Evolutionary conservation across 2,113 vertebrate species (phyloP), one percentile per base, ranked within the genome.

Genomic region (Engraulis encrasicolus): DNA sequence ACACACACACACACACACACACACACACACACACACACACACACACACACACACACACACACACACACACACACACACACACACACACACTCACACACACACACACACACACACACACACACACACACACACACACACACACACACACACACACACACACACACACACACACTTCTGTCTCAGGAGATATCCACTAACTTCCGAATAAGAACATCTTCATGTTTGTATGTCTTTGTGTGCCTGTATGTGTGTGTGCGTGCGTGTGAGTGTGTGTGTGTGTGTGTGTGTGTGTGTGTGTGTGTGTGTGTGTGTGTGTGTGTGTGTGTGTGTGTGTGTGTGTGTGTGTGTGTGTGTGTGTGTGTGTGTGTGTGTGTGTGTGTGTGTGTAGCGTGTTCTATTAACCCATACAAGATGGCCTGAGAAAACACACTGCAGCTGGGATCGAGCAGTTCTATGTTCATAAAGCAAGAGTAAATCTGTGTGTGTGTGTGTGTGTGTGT

Each of bases 401-500:
- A 45, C 40, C 40, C 11, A 31, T 6, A 58, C 54, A 58, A 58
- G 54, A 58, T 23, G 27, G 61, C 31, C n/a, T 23, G 19, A 9
- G 6, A 14, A 66, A 12, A 71, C 27, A 17, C 14, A 66, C n/a
- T 34, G 27, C 27, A 71, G 3, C 27, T 34, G 61, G 27, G 27
- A 34, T 71, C 31, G 12, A 71, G 61, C 11, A 34, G 61, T 17
- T 14, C 27, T 71, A 27, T 34, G 61, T 71, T 71, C 31, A 27
- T 17, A 31, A 31, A 71, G 27, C 61, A 71, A 15, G 61, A 71
- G 61, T 31, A 71, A 34, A 34, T 31, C 27, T 71, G 12, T 71
- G 27, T 71, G 61, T 71, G 61, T 34, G 61, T 71, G 27, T 66
- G 27, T 71, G 61, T 71, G 61, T 71, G 61, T 71, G 58, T 71